Base-by-base conservation (phyloP, 2,797 vertebrate species). In the Halcyon chelicuti region DNA sequence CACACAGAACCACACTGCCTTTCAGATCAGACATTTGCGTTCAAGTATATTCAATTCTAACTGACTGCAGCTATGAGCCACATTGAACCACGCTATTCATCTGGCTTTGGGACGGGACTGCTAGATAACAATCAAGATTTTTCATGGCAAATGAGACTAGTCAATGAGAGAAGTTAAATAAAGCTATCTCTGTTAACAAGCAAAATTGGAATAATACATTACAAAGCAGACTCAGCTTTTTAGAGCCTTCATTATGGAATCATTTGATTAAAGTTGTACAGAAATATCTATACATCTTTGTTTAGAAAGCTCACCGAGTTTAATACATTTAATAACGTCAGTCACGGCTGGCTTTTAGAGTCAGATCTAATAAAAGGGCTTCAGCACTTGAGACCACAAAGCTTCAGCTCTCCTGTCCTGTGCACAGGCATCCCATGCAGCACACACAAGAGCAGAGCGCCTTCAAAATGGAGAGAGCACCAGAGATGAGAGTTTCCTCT, bases 121-220 rank as follows among this genome's bases (percentile, higher is more conserved):
- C 79, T 37, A 81, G 81, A 90, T 91, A 96, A 96, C 0, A 1
- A 94, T 66, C 62, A 80, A 65, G 42, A 96, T 93, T 93, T 87
- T 62, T 90, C 91, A 88, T 12, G 31, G 87, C 51, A 83, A 94
- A 78, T 91, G 93, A 68, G 87, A 88, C 42, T 62, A 74, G 35
- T 88, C 81, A 83, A 94, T 80, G 58, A 83, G 73, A 80, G 78
- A 93, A 95, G 87, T 91, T 94, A 96, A 95, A 96, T 79, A 95
- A 88, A 95, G 66, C 51, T 61, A 39, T 40, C 68, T 78, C 70
- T 54, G 46, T 77, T 93, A 96, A 86, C 82, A 88, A 94, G 81
- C 70, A 90, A 81, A 91, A 94, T 72, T 91, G 85, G 61, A 91
- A 90, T 86, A 86, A 93, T 78, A 33, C 65, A 83, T 96, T 61